Evolutionary conservation across 64 coral and sea anemone genomes (phyloP).

Genomic region (Stylophora pistillata): DNA sequence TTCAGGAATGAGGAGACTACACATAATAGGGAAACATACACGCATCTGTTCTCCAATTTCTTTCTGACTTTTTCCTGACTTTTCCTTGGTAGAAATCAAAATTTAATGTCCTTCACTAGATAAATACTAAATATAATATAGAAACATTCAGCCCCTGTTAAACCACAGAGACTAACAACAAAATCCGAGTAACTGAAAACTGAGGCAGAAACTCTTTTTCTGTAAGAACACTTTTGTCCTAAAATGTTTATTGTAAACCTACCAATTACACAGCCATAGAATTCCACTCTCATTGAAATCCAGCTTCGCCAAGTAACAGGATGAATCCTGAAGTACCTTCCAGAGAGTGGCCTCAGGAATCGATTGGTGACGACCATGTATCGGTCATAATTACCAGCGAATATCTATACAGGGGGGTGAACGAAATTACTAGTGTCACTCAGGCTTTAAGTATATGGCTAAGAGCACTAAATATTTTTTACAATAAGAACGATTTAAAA

Average conservation of each 20-base stretch:
- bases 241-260: not conserved
- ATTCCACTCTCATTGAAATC: slow-evolving; percentile 68
- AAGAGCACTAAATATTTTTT: too few relatives aligned
- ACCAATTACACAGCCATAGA: slow-evolving; percentile 64
- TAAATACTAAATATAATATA: too few relatives aligned
- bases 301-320: slow-evolving; percentile 60
- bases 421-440: not conserved
- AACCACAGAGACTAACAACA: too few relatives aligned
- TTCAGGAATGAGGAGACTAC: not conserved
- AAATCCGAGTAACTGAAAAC: not conserved
- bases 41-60: too few relatives aligned
- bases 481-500: too few relatives aligned
- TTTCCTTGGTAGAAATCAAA: too few relatives aligned
- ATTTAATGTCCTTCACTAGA: too few relatives aligned
- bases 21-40: too few relatives aligned
- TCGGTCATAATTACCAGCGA: slow-evolving; percentile 68
- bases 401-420: slow-evolving; percentile 24
- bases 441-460: not conserved
- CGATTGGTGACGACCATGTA: slow-evolving; percentile 45
- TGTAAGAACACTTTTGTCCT: not conserved
- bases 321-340: slow-evolving; percentile 56
- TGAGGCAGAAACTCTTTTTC: not conserved
- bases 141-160: too few relatives aligned
- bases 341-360: slow-evolving; percentile 37
- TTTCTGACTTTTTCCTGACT: too few relatives aligned